phyloP scores from a whole-genome alignment of 1,140 invertebrate species.

The Drosophila pruinosa region DNA sequence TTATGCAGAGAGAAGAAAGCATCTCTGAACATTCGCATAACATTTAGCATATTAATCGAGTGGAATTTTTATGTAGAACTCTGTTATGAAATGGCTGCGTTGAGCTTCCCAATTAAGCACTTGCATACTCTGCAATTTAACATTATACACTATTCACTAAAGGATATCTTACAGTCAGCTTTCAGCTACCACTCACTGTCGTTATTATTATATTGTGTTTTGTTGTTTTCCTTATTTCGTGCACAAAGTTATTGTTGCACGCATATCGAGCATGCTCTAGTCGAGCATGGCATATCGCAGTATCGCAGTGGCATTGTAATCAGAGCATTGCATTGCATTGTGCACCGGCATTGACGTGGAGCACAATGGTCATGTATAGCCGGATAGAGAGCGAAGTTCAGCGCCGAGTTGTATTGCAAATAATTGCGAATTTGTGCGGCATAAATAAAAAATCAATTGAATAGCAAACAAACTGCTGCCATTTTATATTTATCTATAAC shows the following conservation, averaged over 20 bases:
- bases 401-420: constrained; percentile 5
- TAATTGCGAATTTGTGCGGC: constrained; percentile 8
- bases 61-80: too few relatives aligned
- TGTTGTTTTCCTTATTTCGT: constrained; percentile 3
- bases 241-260: constrained; percentile 34
- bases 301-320: constrained; percentile 37
- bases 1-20: not conserved
- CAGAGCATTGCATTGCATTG: constrained; percentile 21
- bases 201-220: not conserved
- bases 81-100: not conserved
- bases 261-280: constrained; percentile 25
- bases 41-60: not conserved
- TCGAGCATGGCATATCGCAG: constrained; percentile 21
- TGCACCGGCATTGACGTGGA: constrained; percentile 11
- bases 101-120: not conserved
- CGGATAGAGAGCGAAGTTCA: not conserved
- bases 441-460: constrained; percentile 7
- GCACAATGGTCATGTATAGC: not conserved
- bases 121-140: not conserved
- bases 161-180: not conserved
- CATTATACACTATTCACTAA: too few relatives aligned
- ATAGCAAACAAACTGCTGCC: not conserved
- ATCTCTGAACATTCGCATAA: not conserved
- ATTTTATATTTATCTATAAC: not conserved
- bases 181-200: not conserved